Evolutionary conservation across 30 jellyfish, hydroid and myxozoan species (phyloP).

Genomic region (Cassiopea andromeda): DNA sequence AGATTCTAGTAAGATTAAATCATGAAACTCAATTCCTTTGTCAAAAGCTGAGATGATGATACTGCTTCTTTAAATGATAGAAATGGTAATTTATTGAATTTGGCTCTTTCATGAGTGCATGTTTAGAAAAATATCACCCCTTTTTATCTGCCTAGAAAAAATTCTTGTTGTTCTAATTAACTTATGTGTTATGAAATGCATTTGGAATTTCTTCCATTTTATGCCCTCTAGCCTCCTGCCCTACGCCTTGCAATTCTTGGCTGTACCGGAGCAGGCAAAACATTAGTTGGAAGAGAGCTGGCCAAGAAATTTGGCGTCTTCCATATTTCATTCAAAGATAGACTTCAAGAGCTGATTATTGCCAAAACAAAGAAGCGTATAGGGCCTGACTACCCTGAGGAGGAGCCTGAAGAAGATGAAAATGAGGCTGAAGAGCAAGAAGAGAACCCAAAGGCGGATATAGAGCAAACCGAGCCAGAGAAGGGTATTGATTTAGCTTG

Average conservation of each 20-base stretch:
- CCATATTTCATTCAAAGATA: conserved; percentile 94
- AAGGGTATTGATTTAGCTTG: too few species aligned
- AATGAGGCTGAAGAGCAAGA: conserved; percentile 27
- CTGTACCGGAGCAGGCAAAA: conserved; percentile 96
- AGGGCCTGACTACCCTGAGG: conserved; percentile 93
- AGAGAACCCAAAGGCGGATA: neutral
- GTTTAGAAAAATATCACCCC: too few species aligned
- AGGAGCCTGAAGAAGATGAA: conserved; percentile 62
- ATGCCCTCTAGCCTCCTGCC: conserved; percentile 81
- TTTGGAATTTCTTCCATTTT: neutral
- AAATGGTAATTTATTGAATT: too few species aligned
- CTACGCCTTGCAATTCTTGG: conserved; percentile 88
- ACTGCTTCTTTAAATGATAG: too few species aligned
- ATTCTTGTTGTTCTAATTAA: neutral
- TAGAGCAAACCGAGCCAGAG: neutral
- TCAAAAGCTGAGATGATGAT: too few species aligned
- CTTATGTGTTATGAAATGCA: neutral
- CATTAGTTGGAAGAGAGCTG: conserved; percentile 83
- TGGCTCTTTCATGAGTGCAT: too few species aligned
- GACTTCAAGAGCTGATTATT: conserved; percentile 84
- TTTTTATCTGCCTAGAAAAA: too few species aligned
- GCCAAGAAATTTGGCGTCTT: conserved; percentile 92
- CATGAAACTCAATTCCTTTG: too few species aligned
- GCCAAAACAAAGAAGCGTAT: conserved; percentile 89
- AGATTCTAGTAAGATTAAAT: too few species aligned